A percentile compares a stretch with the other conserved stretches of the same genome.
phyloP scores from a whole-genome alignment of 2,888 invertebrate species.

The Helobdella robusta region DNA sequence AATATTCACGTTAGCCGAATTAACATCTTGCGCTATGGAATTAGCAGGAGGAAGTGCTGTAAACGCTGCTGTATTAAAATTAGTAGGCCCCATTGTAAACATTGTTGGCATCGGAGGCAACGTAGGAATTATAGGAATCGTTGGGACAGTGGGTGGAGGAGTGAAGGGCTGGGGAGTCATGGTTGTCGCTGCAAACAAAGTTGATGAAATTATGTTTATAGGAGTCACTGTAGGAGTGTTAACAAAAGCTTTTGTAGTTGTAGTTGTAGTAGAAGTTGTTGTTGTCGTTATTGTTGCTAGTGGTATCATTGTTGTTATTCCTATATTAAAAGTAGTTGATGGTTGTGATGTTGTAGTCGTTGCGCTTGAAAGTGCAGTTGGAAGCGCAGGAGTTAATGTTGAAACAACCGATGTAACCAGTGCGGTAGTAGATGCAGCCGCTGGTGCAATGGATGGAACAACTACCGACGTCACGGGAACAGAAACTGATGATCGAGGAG shows the following conservation, averaged over 20 bases:
- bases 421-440: constrained; percentile 26
- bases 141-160: background rate
- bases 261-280: constrained; percentile 13
- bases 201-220: background rate
- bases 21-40: background rate
- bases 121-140: background rate
- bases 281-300: constrained; percentile 4
- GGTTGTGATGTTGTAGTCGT: constrained; percentile 23
- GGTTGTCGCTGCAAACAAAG: background rate
- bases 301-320: background rate
- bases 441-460: constrained; percentile 14
- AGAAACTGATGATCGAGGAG: constrained; percentile 4
- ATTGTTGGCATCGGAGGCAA: background rate
- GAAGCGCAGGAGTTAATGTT: constrained; percentile 25
- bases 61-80: background rate
- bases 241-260: background rate
- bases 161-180: background rate
- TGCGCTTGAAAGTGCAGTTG: constrained; percentile 26
- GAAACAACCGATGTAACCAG: constrained; percentile 22
- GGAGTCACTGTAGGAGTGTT: background rate
- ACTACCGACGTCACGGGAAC: constrained; percentile 13
- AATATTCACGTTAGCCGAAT: background rate
- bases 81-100: background rate
- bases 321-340: constrained; percentile 28
- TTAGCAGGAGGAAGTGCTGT: background rate